phyloP scores from a whole-genome alignment of 2,888 invertebrate genomes.

The Argyresthia goedartella region DNA sequence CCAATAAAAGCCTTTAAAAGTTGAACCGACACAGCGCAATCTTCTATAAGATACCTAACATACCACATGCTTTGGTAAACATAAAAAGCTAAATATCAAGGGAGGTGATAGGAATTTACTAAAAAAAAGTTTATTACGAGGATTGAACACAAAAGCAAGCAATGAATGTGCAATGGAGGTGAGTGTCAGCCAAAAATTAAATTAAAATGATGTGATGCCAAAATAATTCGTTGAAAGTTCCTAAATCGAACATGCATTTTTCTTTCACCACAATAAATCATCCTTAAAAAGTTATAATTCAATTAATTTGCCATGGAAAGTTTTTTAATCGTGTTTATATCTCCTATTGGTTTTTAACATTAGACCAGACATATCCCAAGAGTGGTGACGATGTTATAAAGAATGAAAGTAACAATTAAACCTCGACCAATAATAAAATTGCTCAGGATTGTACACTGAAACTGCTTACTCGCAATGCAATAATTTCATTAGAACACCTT shows the following conservation, averaged over 20 bases:
- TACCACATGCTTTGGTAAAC: too few relatives aligned
- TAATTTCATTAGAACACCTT: background rate
- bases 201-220: conserved; percentile 24
- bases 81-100: too few relatives aligned
- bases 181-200: conserved; percentile 22
- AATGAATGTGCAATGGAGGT: conserved; percentile 13
- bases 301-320: background rate
- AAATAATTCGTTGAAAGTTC: background rate
- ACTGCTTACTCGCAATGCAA: conserved; percentile 14
- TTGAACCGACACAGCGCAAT: too few relatives aligned
- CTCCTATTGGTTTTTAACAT: too few relatives aligned
- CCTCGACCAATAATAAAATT: conserved; percentile 43
- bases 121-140: conserved; percentile 8
- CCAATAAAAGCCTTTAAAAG: too few relatives aligned
- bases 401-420: conserved; percentile 34
- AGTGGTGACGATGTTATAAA: conserved; percentile 19
- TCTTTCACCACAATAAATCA: background rate
- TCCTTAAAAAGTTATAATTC: background rate
- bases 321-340: too few relatives aligned
- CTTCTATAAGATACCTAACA: too few relatives aligned
- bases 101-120: too few relatives aligned
- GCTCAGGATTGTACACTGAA: conserved; percentile 22
- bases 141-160: conserved; percentile 50
- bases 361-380: too few relatives aligned
- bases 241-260: background rate